A percentile compares a stretch with the other conserved stretches of the same genome.
Evolutionary conservation across 2,113 vertebrate species (phyloP).

Genomic region (Motacilla alba): DNA sequence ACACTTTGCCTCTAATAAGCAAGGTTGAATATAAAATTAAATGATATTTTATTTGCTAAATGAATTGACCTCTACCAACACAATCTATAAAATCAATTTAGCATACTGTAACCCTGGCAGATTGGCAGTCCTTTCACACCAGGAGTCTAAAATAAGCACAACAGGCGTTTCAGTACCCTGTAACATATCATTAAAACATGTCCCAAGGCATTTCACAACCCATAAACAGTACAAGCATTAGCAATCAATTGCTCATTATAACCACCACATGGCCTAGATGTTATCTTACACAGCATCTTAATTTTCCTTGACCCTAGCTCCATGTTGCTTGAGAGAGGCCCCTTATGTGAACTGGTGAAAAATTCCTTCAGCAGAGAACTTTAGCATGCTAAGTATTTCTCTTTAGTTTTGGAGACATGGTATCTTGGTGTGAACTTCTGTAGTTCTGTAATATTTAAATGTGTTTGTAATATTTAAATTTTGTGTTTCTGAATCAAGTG

Average conservation of each 20-base stretch:
- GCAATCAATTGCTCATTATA: not conserved
- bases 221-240: not conserved
- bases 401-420: not conserved
- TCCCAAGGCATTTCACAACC: conserved; percentile 11
- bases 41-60: conserved; percentile 30
- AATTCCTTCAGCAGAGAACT: not conserved
- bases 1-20: not conserved
- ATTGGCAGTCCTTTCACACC: not conserved
- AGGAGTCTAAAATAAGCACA: not conserved
- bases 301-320: not conserved
- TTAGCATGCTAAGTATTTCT: not conserved
- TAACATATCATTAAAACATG: not conserved
- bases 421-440: not conserved
- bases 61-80: conserved; percentile 21
- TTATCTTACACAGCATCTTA: not conserved
- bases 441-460: not conserved
- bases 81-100: conserved; percentile 30
- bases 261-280: not conserved
- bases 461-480: not conserved
- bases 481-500: not conserved
- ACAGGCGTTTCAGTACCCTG: not conserved
- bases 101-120: not conserved
- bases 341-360: not conserved
- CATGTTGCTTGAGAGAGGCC: not conserved
- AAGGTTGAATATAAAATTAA: conserved; percentile 15